Base-by-base conservation (phyloP, 2,797 vertebrate species). In the Chrosomus eos region DNA sequence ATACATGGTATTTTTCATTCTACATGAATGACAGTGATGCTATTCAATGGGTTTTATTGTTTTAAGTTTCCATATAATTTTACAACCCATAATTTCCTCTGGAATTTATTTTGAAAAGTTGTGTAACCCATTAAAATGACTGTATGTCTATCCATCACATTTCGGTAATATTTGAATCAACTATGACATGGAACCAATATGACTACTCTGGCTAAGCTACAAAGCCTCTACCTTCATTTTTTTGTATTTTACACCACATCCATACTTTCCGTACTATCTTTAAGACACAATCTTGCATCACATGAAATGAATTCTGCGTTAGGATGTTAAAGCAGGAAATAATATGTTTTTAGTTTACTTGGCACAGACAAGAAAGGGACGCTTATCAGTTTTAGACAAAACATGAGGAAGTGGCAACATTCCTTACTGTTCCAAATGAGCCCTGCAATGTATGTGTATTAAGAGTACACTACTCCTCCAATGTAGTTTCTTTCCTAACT, bases 401-500 rank as follows among this genome's bases (percentile, higher is more conserved):
- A 89, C 81, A 90, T 48, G 64, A 87, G 90, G 89, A 92, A 91
- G 91, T 85, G 21, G 53, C 82, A 64, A 74, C 81, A 89, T 86
- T 86, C 88, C 53, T 70, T 43, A 38, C 23, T 55, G 16, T 51
- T 38, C 13, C 23, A 23, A 53, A 40, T 76, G 38, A 77, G 51
- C 3, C 8, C 33, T 55, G 19, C 10, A 58, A 31, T 62, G 23
- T 26, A 43, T 31, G 18, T 7, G 5, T 74, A 26, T 21, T 28
- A 19, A 11, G 33, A 67, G 23, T 48, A 53, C 73, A 31, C 23
- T 87, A 88, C 13, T 19, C 23, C 28, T 83, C 16, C 53, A 16
- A 28, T 77, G 36, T 55, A 62, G 8, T 67, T 62, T 68, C 5
- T 77, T 58, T 23, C 5, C 28, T 43, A 1, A n/a, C n/a, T n/a